A percentile compares a stretch with the other conserved stretches of the same genome.
Evolutionary conservation across 2,113 vertebrate genomes (phyloP).

Genomic region (Callipepla squamata): DNA sequence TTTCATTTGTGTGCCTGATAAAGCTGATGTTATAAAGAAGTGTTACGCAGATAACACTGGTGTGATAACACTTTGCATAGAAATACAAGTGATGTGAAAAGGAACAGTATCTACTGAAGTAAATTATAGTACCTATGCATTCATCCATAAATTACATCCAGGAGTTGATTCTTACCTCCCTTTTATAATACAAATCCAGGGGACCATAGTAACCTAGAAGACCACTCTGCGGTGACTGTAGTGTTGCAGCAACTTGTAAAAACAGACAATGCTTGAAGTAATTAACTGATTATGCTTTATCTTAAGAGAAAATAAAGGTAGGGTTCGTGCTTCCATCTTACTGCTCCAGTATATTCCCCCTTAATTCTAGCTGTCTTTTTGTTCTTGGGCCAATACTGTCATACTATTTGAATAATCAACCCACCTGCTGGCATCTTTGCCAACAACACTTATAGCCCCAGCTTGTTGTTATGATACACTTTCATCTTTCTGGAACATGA

Average conservation of each 20-base stretch:
- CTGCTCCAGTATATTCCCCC: neutral
- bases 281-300: neutral
- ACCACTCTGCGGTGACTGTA: neutral
- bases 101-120: neutral
- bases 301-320: neutral
- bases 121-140: neutral
- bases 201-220: neutral
- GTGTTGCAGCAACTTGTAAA: neutral
- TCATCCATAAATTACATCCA: neutral
- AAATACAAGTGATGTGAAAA: neutral
- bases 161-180: neutral
- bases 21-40: neutral
- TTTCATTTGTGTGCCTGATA: neutral
- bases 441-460: neutral
- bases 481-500: neutral
- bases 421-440: neutral
- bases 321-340: neutral
- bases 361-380: neutral
- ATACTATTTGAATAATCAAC: neutral
- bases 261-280: neutral
- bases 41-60: too few relatives aligned
- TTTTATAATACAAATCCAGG: neutral
- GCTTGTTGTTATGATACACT: rapidly evolving
- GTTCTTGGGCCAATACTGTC: neutral
- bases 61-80: neutral